Percentiles rank a stretch among this genome's conserved stretches.
Evolutionary conservation across 2,888 invertebrate species (phyloP).

Genomic region (Lissocephala sabroskyi): DNA sequence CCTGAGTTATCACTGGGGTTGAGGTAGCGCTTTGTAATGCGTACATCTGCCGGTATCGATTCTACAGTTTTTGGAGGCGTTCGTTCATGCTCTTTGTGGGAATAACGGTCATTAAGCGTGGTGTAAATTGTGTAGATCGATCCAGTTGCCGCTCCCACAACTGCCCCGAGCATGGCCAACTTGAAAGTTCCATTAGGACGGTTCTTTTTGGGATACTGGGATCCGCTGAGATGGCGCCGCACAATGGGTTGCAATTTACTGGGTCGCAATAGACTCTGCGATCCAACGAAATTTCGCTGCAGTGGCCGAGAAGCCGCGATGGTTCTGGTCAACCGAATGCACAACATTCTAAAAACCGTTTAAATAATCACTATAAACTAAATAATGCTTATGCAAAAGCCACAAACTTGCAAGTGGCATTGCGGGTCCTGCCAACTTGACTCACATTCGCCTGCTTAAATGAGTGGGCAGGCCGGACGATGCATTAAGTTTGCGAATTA

Average conservation of each 20-base stretch:
- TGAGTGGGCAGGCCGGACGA: too few species aligned
- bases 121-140: constrained; percentile 73
- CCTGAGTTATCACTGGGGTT: constrained; percentile 79
- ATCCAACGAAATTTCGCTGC: too few species aligned
- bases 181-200: constrained; percentile 70
- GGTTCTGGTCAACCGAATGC: constrained; percentile 41
- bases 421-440: too few species aligned
- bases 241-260: too few species aligned
- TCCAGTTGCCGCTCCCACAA: constrained; percentile 76
- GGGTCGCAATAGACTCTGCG: too few species aligned
- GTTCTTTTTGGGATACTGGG: constrained; percentile 15
- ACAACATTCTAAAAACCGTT: constrained; percentile 48
- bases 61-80: constrained; percentile 68
- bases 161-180: constrained; percentile 76
- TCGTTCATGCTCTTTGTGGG: constrained; percentile 71
- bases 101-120: constrained; percentile 49
- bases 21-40: constrained; percentile 77
- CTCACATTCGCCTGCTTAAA: too few species aligned
- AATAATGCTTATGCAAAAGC: too few species aligned
- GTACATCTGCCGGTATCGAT: constrained; percentile 73
- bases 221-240: too few species aligned
- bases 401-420: too few species aligned
- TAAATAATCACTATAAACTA: too few species aligned
- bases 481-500: constrained; percentile 19
- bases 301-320: constrained; percentile 15